Percentiles rank a stretch among this genome's conserved stretches.
phyloP scores from a whole-genome alignment of 1,140 invertebrate genomes.

The Sarcophaga bullata region DNA sequence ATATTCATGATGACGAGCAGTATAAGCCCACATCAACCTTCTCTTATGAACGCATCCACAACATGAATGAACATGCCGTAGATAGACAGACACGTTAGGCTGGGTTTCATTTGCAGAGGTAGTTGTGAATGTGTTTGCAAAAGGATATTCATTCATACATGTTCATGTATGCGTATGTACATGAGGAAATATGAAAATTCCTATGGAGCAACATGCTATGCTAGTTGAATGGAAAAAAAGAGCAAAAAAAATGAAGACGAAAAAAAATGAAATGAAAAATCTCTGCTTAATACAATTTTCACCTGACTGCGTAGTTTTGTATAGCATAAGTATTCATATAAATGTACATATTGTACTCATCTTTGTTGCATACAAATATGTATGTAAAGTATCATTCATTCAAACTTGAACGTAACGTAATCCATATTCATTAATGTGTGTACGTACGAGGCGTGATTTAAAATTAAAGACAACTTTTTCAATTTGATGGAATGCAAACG shows the following conservation, averaged over 20 bases:
- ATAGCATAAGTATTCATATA: background rate
- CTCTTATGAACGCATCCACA: no score
- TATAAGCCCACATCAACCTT: no score
- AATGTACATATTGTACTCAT: background rate
- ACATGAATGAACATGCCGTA: no score
- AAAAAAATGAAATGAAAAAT: background rate
- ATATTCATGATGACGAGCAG: no score
- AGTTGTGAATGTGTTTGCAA: background rate
- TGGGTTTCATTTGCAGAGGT: no score
- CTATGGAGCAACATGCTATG: background rate
- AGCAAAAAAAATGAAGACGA: no score
- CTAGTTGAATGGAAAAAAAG: no score
- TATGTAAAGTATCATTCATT: background rate
- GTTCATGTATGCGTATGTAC: background rate
- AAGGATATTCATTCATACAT: slow-evolving; percentile 9
- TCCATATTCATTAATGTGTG: no score
- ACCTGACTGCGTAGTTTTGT: slow-evolving; percentile 20
- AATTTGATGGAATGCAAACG: no score
- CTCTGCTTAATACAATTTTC: slow-evolving; percentile 43
- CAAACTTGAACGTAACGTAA: background rate
- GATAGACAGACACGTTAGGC: no score
- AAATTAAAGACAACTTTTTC: no score
- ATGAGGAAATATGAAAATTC: background rate
- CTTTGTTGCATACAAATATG: background rate
- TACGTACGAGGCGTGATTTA: no score